Evolutionary conservation across 2,888 invertebrate genomes (phyloP), one percentile per base, ranked within the genome.

Genomic region (Flexamia atlantica): DNA sequence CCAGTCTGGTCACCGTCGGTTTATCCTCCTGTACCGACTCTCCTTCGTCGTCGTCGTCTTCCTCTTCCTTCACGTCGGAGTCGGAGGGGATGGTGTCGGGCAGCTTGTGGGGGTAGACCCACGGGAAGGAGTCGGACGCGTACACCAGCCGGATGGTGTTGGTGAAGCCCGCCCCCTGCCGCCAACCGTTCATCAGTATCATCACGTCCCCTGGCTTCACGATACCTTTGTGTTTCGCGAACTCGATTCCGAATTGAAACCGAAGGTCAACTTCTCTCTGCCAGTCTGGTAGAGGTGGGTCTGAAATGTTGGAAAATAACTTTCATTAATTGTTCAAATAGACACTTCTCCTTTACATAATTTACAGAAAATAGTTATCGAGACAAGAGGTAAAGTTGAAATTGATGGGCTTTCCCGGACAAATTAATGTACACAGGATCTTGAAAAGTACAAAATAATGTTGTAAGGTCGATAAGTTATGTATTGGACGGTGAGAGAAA

Each of bases 141-240:
- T 94, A 94, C 17, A 93, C 89, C 2, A 96, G 90, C 86, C 94
- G 91, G 91, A 95, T 92, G 0, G 93, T 93, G 88, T 96, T 95
- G 0, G 95, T 94, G 88, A 93, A 94, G 0, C 94, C 95, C 0
- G 93, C 90, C 0, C 94, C 94, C 84, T 93, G 93, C 86, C 92
- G 92, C 92, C 94, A 94, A 0, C 95, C 95, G n/a, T 93, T 94
- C 17, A 97, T 92, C 23, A 95, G 90, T 28, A 96, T 92, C 4
- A 97, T 88, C 0, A 93, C 92, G 88, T 96, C 95, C 0, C 95
- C 95, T 14, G 92, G 91, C 86, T 93, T 91, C 42, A 96, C 90
- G 88, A 95, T 94, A 0, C 94, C 94, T 53, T 91, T 90, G 12
- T 90, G 90, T 89, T 94, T 93, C 5, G 93, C 95, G 89, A 93